Evolutionary conservation across 2,113 vertebrate species (phyloP).

Genomic region (Paedocypris sp.): DNA sequence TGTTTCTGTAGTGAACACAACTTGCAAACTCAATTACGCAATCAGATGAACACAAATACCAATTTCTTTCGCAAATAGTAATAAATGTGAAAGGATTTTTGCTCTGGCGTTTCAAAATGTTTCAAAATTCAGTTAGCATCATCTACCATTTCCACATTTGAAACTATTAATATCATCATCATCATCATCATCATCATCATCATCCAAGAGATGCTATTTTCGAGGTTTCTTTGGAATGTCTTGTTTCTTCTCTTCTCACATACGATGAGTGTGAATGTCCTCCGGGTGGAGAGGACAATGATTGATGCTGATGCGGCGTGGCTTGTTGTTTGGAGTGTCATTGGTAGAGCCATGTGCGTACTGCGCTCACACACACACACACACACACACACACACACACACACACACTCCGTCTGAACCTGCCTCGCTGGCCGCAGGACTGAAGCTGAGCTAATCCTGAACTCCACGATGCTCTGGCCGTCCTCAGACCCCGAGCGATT

Average conservation of each 20-base stretch:
- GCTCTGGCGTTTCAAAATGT: no score
- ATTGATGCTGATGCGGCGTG: constrained; percentile 9
- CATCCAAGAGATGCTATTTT: no score
- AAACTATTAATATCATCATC: no score
- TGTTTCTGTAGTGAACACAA: no score
- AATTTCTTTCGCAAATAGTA: no score
- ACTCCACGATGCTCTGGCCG: constrained; percentile 30
- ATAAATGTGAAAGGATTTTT: no score
- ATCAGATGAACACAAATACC: no score
- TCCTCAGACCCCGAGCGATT: constrained; percentile 16
- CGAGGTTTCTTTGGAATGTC: neutral
- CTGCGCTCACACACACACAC: constrained; percentile 38
- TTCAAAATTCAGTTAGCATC: no score
- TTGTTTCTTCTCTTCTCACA: neutral
- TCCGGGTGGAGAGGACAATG: neutral
- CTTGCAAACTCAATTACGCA: no score
- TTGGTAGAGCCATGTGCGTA: constrained; percentile 36
- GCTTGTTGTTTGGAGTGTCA: constrained; percentile 38
- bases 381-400: no score
- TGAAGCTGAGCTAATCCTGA: constrained; percentile 40
- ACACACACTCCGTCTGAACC: constrained; percentile 34
- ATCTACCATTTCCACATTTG: no score
- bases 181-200: no score
- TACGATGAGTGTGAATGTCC: neutral
- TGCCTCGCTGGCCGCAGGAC: constrained; percentile 12